Evolutionary conservation across 2,113 vertebrate species (phyloP), one percentile per base, ranked within the genome.

Genomic region (Clarias magur): DNA sequence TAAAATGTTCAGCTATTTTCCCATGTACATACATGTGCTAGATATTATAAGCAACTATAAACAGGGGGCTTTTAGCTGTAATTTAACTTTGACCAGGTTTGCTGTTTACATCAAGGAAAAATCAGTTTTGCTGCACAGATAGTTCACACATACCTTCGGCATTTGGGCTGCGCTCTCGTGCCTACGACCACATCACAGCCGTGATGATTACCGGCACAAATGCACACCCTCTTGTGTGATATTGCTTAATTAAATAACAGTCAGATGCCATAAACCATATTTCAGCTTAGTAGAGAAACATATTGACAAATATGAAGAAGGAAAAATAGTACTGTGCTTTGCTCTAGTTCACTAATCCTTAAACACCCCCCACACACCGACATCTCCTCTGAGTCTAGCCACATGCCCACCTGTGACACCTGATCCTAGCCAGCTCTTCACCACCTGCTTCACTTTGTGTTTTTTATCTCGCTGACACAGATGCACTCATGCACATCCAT

Each of bases 331-430:
- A 11, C 60, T 30, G 75, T 17, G 73, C 34, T 88, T 65, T 60
- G 21, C 42, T 78, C 56, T 8, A 38, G 54, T 68, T 86, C 78
- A 85, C 68, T 87, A 67, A 89, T 82, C 76, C 78, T 87, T 82
- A 54, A 87, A 78, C 88, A 9, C 82, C 82, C 82, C 88, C 48
- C 68, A 9, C 82, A 73, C 57, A 48, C 34, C 17, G 27, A 12
- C 78, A 12, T 30, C 78, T 62, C 30, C 30, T 60, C 25, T 21
- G 59, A 70, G 70, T 85, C 72, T 56, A 84, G 65, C 82, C 89
- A 90, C 87, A 85, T 88, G 89, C 87, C 82, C 79, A 88, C 85
- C 82, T 63, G 82, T 78, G 88, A 86, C 72, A 88, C 80, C 34
- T 78, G 88, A 88, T 88, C 88, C 70, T 70, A 78, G 72, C 25